phyloP scores from a whole-genome alignment of 1,140 invertebrate species.

The Lysiphlebus fabarum region DNA sequence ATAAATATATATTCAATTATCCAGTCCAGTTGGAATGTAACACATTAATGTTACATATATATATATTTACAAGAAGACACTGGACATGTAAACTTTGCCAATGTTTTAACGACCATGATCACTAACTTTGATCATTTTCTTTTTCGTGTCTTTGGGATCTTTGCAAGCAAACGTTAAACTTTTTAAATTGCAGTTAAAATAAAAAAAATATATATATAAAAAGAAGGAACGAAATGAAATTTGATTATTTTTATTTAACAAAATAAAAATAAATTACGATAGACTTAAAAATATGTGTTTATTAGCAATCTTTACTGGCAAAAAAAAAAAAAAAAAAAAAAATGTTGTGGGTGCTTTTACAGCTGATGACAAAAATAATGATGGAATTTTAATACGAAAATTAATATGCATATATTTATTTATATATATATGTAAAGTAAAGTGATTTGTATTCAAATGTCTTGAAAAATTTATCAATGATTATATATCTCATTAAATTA shows the following conservation, averaged over 20 bases:
- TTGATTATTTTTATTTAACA: slow-evolving; percentile 16
- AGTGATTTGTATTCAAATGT: slow-evolving; percentile 27
- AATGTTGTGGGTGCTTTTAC: too few species aligned
- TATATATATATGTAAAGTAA: too few species aligned
- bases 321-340: too few species aligned
- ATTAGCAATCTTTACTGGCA: too few species aligned
- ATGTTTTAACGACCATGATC: slow-evolving; percentile 33
- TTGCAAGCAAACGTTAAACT: too few species aligned
- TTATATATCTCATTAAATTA: slow-evolving; percentile 42
- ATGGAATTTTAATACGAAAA: too few species aligned
- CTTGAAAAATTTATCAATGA: slow-evolving; percentile 28
- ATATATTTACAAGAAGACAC: slow-evolving; percentile 12
- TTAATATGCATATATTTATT: too few species aligned
- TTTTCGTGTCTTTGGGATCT: slow-evolving; percentile 1
- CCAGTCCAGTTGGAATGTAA: slow-evolving; percentile 27
- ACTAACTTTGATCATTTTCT: slow-evolving; percentile 30
- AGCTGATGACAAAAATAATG: too few species aligned
- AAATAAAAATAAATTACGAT: too few species aligned
- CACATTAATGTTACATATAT: slow-evolving; percentile 44
- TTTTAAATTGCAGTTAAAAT: too few species aligned
- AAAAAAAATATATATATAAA: neutral
- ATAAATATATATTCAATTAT: neutral
- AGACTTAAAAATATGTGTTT: too few species aligned
- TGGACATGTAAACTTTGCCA: slow-evolving; percentile 29
- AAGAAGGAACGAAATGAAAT: slow-evolving; percentile 25